Base-by-base conservation (phyloP, 2,113 vertebrate species). In the Rutilus rutilus region DNA sequence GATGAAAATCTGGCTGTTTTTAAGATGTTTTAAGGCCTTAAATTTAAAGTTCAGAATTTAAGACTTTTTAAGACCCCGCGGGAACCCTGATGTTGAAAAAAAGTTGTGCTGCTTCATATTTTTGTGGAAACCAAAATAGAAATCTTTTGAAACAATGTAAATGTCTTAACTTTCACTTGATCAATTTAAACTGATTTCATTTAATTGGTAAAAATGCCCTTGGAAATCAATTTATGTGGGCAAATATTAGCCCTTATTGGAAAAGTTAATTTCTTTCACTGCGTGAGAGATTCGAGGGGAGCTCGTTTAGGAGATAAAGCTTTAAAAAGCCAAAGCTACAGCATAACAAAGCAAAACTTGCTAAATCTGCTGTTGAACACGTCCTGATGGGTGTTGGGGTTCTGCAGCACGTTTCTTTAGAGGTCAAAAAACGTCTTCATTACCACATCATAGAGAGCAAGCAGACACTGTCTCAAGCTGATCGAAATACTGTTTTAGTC, bases 361-460 rank as follows among this genome's bases (percentile, higher is more conserved):
- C 39, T n/a, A 15, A 36, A 78, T 39, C 11, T 59, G 54, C 50
- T 4, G 19, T 60, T 79, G 57, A 60, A 10, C 52, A 62, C 3
- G 12, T 33, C 36, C 36, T 60, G 23, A 36, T 15, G 23, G 12
- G 33, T 9, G 7, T 39, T 12, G 77, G 12, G 33, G 52, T 42
- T 60, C 57, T 39, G 57, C 2, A 2, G 12, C 39, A 57, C n/a
- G 30, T 60, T 59, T 59, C 10, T 79, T 59, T 42, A 42, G 33
- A 27, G 14, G 30, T 81, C 23, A 82, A 67, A 64, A 80, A 76
- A n/a, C 45, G 17, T 27, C 39, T 64, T 80, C 78, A 80, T 80
- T 47, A 62, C 4, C 25, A 65, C 45, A 82, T 82, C 79, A 50
- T 15, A 36, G 5, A 67, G 79, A 17, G 19, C 60, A 2, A 19